Conservation (phyloP, 2,888 invertebrate genomes). For the Gari tellinella region DNA sequence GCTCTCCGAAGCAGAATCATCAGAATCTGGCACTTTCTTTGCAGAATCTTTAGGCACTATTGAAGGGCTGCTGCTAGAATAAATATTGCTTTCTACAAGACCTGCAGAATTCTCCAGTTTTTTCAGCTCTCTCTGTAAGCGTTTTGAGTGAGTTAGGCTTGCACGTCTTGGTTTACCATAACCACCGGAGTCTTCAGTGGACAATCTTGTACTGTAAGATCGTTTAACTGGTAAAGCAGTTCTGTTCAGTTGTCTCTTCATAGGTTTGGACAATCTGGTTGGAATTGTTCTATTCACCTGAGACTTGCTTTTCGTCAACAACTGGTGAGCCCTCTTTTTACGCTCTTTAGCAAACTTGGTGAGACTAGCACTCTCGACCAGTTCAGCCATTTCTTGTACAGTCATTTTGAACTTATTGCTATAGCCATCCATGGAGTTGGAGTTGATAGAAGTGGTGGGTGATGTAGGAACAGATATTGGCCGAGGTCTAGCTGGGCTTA, state of each 20-base stretch:
- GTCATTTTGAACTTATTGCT: conserved; percentile 54
- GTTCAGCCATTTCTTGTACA: conserved; percentile 56
- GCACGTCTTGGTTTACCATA: no score
- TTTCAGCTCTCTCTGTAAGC: conserved; percentile 28
- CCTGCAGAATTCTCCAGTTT: conserved; percentile 33
- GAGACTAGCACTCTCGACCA: conserved; percentile 47
- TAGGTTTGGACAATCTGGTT: conserved; percentile 13
- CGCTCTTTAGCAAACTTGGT: conserved; percentile 56
- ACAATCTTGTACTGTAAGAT: conserved; percentile 24
- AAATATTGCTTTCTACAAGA: conserved; percentile 23
- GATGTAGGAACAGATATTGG: conserved; percentile 18
- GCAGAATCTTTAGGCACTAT: neutral
- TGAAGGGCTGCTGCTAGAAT: neutral
- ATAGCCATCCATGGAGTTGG: conserved; percentile 40
- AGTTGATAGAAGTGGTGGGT: conserved; percentile 31
- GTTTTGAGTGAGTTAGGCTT: conserved; percentile 1
- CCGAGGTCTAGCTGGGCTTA: neutral
- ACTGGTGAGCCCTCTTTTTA: conserved; percentile 38
- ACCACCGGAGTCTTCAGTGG: neutral
- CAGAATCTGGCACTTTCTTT: no score
- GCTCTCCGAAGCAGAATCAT: no score
- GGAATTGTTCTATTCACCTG: conserved; percentile 20
- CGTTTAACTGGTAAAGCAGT: conserved; percentile 11
- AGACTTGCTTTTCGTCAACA: conserved; percentile 39
- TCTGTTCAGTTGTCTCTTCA: conserved; percentile 27